Evolutionary conservation across 1,140 invertebrate genomes (phyloP), one percentile per base, ranked within the genome.

Genomic region (Littorina saxatilis): DNA sequence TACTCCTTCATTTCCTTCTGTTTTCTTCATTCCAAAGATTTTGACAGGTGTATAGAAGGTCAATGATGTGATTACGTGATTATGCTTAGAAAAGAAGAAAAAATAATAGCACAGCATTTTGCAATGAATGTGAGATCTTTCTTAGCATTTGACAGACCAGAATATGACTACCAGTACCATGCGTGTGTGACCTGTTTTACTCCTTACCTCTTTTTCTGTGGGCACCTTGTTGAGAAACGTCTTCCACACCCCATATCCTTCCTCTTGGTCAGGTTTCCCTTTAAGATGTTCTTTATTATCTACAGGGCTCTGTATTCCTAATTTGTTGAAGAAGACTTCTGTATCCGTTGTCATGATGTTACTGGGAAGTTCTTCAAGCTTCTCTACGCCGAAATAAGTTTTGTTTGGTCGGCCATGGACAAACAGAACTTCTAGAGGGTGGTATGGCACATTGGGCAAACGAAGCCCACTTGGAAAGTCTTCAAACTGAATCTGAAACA

Each of bases 391-490:
- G 91, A 94, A 95, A 81, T 92, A 92, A 11, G 88, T 87, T 43
- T 83, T 82, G 83, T 94, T 94, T 2, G 95, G 80, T 39, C 90
- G 76, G 2, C 94, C 95, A 82, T 93, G 86, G 0, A 95, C 91
- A 84, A 95, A 94, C 32, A 95, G 95, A 15, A 93, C 93, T 11
- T 95, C 90, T 20, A 94, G 95, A 55, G 90, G 90, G 85, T 95
- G 95, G 87, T 93, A 95, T 61, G 90, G 68, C 29, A 88, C 84
- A 2, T 91, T 92, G 27, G 86, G 84, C 29, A 83, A 74, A 47
- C 89, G 74, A 75, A 91, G 88, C 27, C 84, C 77, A 17, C 85
- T 79, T 40, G 91, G 84, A 83, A 94, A 93, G 66, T 91, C 92
- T 79, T 85, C 86, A 87, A 94, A 94, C 68, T 90, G 79, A 23